Percentiles rank a stretch among this genome's conserved stretches.
phyloP scores from a whole-genome alignment of 2,797 vertebrate genomes.

The Acanthis flammea region DNA sequence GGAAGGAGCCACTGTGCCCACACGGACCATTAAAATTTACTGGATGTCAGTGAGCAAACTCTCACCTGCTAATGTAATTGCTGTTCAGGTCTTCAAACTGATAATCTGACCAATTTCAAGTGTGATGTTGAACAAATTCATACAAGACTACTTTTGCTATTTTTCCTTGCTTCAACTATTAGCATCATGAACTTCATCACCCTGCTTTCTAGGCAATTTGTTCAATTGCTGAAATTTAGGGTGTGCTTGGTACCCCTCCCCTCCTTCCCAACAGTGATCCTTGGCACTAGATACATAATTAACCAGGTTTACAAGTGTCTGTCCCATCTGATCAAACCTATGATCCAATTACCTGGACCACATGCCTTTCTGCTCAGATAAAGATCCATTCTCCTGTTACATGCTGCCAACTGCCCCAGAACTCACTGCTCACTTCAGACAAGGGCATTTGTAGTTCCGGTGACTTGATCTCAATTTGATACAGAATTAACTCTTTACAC shows the following conservation, averaged over 20 bases:
- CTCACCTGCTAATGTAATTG: not conserved
- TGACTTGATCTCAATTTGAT: not conserved
- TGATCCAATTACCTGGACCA: not conserved
- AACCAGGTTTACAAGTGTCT: not conserved
- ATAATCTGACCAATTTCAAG: not conserved
- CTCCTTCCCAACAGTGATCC: not conserved
- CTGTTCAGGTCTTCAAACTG: not conserved
- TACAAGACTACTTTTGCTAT: not conserved
- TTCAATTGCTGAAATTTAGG: not conserved
- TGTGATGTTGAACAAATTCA: not conserved
- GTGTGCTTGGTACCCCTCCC: not conserved
- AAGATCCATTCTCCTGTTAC: not conserved
- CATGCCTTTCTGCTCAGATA: not conserved
- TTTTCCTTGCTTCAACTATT: not conserved
- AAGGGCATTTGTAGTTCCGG: not conserved
- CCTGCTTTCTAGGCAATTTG: not conserved
- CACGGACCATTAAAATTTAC: not conserved
- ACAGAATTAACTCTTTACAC: not conserved
- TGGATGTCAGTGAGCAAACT: rapidly evolving
- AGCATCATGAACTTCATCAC: not conserved
- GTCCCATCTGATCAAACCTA: not conserved
- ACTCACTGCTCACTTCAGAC: not conserved
- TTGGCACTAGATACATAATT: not conserved
- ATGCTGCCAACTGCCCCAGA: not conserved
- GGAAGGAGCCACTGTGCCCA: not conserved